Conservation (phyloP, 2,888 invertebrate species). For the Lasioglossum lativentre region DNA sequence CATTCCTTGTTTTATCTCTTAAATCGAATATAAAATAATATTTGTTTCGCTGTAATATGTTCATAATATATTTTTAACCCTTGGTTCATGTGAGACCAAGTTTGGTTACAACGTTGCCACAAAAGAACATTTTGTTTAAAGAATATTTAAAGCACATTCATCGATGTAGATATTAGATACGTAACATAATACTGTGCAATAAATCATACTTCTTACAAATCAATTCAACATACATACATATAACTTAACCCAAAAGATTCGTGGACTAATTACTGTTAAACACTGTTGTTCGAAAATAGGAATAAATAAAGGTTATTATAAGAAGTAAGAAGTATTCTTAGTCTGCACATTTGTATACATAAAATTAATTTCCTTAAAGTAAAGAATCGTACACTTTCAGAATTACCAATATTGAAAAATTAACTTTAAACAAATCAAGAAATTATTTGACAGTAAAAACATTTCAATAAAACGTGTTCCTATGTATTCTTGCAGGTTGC, state of each 20-base stretch:
- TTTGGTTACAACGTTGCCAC: background rate
- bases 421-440: background rate
- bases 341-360: too few relatives aligned
- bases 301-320: too few relatives aligned
- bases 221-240: too few relatives aligned
- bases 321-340: too few relatives aligned
- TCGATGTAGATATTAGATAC: too few relatives aligned
- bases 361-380: too few relatives aligned
- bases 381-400: too few relatives aligned
- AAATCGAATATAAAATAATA: background rate
- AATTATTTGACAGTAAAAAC: background rate
- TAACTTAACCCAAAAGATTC: too few relatives aligned
- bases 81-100: background rate
- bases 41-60: background rate
- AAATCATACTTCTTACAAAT: background rate
- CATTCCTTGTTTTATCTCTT: background rate
- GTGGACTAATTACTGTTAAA: too few relatives aligned
- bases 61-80: background rate
- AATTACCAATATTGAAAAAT: too few relatives aligned
- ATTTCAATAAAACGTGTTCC: background rate
- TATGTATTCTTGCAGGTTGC: slow-evolving; percentile 88
- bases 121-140: background rate
- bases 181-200: background rate
- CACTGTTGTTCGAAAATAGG: too few relatives aligned
- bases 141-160: background rate